Percentiles rank a stretch among this genome's conserved stretches.
Conservation (phyloP, 2,113 vertebrate species). For the Brachirus orientalis region DNA sequence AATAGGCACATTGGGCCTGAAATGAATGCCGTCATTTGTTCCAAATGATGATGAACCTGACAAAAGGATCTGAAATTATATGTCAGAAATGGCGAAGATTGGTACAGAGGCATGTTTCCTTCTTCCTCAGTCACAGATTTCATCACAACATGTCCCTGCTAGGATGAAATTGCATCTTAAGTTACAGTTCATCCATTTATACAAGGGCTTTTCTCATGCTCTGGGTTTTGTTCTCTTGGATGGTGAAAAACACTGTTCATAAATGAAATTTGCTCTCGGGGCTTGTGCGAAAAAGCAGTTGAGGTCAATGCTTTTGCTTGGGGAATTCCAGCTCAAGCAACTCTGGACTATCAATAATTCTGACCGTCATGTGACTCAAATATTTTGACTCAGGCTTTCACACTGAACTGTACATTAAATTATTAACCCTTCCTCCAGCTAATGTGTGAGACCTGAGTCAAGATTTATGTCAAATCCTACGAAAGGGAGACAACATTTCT, state of each 20-base stretch:
- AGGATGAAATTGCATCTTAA: not conserved
- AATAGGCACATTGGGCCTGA: constrained; percentile 60
- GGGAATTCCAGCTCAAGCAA: constrained; percentile 65
- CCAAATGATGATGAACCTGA: constrained; percentile 55
- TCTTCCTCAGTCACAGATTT: constrained; percentile 12
- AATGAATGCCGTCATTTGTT: constrained; percentile 71
- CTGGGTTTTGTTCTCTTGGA: not conserved
- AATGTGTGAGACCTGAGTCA: constrained; percentile 11
- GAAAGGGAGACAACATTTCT: too few species aligned
- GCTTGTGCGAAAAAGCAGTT: constrained; percentile 19
- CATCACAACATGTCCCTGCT: not conserved
- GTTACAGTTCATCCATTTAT: not conserved
- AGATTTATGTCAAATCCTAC: constrained; percentile 4
- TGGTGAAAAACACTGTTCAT: constrained; percentile 33
- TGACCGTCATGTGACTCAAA: constrained; percentile 62
- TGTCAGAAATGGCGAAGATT: constrained; percentile 34
- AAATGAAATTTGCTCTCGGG: constrained; percentile 39
- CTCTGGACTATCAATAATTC: constrained; percentile 39
- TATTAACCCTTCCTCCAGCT: constrained; percentile 15
- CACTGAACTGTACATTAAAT: constrained; percentile 8
- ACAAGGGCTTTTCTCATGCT: not conserved
- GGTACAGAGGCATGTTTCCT: constrained; percentile 7
- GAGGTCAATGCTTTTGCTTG: constrained; percentile 28
- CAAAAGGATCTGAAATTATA: constrained; percentile 50
- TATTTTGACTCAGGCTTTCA: constrained; percentile 19